A percentile compares a stretch with the other conserved stretches of the same genome.
Conservation (phyloP, 2,113 vertebrate genomes). For the Zeus faber region DNA sequence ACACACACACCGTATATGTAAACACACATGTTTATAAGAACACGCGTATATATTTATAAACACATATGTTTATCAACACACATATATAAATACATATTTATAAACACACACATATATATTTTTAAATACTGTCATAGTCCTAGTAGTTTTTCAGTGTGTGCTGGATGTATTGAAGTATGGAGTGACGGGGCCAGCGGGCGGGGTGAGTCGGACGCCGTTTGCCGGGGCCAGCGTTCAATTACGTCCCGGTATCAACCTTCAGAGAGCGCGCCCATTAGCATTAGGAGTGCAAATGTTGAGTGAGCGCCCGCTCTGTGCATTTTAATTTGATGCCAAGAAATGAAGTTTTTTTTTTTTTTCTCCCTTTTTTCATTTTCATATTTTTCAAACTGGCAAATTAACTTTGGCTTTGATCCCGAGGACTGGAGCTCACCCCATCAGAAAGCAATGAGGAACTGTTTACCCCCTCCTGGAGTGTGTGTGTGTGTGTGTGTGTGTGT, state of each 20-base stretch:
- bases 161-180: not conserved
- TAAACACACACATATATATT: too few species aligned
- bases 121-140: too few species aligned
- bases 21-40: too few species aligned
- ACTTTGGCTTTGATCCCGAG: constrained; percentile 29
- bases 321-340: constrained; percentile 21
- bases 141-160: too few species aligned
- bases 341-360: constrained; percentile 14
- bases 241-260: constrained; percentile 21
- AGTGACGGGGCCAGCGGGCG: not conserved
- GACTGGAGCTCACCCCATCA: constrained; percentile 17
- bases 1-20: too few species aligned
- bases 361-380: constrained; percentile 21
- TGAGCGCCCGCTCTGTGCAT: constrained; percentile 22
- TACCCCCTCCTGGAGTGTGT: constrained; percentile 19
- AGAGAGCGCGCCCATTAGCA: constrained; percentile 21
- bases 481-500: constrained; percentile 7
- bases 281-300: constrained; percentile 28
- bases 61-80: too few species aligned
- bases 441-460: constrained; percentile 18
- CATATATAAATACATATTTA: too few species aligned
- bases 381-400: constrained; percentile 33
- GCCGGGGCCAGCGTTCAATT: constrained; percentile 19
- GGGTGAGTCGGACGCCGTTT: constrained; percentile 5
- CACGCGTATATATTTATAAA: too few species aligned